These are phyloP conservation scores for Ochropacha duplaris DNA, from an alignment of 2,888 invertebrate genomes.

Conservation along the genomic window DNA sequence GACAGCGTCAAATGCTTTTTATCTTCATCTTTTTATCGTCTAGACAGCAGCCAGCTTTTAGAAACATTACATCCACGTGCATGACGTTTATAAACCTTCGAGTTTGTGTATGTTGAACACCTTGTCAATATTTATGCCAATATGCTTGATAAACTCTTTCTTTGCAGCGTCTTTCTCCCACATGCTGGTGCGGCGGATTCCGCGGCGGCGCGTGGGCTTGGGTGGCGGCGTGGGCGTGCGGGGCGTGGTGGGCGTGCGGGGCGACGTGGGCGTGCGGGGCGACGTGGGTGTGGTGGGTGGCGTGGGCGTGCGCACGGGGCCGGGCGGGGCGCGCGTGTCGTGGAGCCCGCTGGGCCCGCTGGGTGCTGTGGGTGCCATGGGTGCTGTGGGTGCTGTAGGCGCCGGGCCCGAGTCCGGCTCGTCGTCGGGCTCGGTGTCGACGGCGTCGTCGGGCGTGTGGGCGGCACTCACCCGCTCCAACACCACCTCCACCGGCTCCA, in stretches of 20 bases:
- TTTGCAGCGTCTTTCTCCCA: slow-evolving; percentile 37
- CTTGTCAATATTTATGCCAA: too few species aligned
- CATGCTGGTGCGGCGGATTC: slow-evolving; percentile 42
- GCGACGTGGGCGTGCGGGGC: slow-evolving; percentile 17
- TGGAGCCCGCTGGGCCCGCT: slow-evolving; percentile 18
- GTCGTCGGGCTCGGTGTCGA: slow-evolving; percentile 9
- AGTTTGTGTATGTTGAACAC: too few species aligned
- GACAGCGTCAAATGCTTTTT: too few species aligned
- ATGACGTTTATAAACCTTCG: too few species aligned
- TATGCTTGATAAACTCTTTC: background rate
- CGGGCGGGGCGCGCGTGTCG: slow-evolving; percentile 6
- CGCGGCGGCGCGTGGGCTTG: slow-evolving; percentile 23
- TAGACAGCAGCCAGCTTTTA: too few species aligned
- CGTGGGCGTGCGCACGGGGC: slow-evolving; percentile 1
- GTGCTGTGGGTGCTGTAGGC: slow-evolving; percentile 10
- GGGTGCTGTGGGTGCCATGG: slow-evolving; percentile 8
- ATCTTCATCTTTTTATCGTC: too few species aligned
- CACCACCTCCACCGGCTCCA: slow-evolving; percentile 34
- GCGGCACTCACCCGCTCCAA: slow-evolving; percentile 33
- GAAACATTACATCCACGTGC: too few species aligned
- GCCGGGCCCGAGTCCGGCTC: slow-evolving; percentile 14
- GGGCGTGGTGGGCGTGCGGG: slow-evolving; percentile 8
- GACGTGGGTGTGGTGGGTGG: slow-evolving; percentile 4
- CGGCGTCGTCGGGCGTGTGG: slow-evolving; percentile 38
- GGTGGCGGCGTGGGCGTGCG: background rate